Percentiles rank a stretch among this genome's conserved stretches.
phyloP scores from a whole-genome alignment of 2,113 vertebrate species.

The Calidris pugnax region DNA sequence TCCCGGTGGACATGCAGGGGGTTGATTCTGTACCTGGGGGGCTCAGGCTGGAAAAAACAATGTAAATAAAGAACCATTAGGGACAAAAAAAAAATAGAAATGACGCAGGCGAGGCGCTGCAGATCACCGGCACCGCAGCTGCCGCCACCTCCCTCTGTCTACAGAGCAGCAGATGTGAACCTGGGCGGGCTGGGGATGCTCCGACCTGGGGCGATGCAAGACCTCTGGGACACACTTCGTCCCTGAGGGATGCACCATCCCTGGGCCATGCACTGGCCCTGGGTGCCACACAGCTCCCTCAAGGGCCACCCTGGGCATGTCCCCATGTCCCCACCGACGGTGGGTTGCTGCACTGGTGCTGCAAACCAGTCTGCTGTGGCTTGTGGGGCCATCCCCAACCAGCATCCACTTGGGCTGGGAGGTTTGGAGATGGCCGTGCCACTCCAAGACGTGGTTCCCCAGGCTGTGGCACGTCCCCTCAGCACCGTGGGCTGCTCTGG shows the following conservation, averaged over 20 bases:
- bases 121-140: not conserved
- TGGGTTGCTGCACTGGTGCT: not conserved
- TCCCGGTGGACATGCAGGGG: not conserved
- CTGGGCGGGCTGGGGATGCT: not conserved
- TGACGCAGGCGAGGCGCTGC: not conserved
- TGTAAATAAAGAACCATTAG: not conserved
- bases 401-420: not conserved
- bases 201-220: not conserved
- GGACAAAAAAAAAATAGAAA: not conserved
- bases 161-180: not conserved
- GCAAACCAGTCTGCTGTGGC: not conserved
- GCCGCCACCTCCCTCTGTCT: not conserved
- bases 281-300: not conserved
- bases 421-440: not conserved
- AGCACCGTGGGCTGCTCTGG: not conserved
- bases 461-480: fast-evolving
- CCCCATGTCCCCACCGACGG: fast-evolving
- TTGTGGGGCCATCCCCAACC: not conserved
- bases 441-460: fast-evolving
- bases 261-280: fast-evolving
- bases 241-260: not conserved
- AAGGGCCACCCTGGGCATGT: not conserved
- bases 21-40: not conserved
- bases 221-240: fast-evolving
- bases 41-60: not conserved